Conservation (phyloP, 2,113 vertebrate species). For the Delphinapterus leucas region DNA sequence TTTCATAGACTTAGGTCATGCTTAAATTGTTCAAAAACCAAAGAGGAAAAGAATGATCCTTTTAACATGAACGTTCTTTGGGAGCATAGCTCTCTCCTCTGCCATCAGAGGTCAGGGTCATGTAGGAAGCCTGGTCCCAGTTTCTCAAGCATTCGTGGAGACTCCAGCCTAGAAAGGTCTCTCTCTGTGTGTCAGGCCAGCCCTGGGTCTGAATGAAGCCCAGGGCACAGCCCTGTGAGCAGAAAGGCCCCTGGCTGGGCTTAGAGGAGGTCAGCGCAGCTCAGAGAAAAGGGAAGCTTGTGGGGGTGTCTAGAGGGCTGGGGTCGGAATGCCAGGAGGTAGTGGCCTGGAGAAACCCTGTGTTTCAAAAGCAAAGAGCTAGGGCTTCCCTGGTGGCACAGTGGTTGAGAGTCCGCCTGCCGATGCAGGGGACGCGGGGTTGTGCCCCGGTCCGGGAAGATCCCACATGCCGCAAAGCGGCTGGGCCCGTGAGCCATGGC, state of each 20-base stretch:
- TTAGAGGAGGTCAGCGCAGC: not conserved
- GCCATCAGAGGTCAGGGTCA: not conserved
- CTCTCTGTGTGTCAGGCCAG: not conserved
- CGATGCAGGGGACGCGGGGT: too few relatives aligned
- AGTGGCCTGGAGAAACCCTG: not conserved
- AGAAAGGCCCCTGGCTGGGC: not conserved
- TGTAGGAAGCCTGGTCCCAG: not conserved
- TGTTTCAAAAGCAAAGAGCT: not conserved
- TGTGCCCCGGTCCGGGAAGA: too few relatives aligned
- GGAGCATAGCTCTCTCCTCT: not conserved
- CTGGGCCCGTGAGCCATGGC: too few relatives aligned
- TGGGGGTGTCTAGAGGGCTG: not conserved
- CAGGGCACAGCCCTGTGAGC: not conserved
- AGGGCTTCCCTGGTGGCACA: too few relatives aligned
- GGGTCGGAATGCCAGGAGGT: not conserved
- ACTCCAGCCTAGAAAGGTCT: not conserved
- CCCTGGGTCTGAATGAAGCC: not conserved
- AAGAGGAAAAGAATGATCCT: not conserved
- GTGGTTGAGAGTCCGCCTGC: too few relatives aligned
- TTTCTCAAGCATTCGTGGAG: not conserved
- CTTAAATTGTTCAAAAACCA: not conserved
- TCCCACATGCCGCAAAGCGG: too few relatives aligned
- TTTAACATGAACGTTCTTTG: not conserved
- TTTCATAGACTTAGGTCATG: not conserved
- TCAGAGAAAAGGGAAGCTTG: not conserved